phyloP scores from a whole-genome alignment of 2,113 vertebrate species.

The Spea multiplicata region DNA sequence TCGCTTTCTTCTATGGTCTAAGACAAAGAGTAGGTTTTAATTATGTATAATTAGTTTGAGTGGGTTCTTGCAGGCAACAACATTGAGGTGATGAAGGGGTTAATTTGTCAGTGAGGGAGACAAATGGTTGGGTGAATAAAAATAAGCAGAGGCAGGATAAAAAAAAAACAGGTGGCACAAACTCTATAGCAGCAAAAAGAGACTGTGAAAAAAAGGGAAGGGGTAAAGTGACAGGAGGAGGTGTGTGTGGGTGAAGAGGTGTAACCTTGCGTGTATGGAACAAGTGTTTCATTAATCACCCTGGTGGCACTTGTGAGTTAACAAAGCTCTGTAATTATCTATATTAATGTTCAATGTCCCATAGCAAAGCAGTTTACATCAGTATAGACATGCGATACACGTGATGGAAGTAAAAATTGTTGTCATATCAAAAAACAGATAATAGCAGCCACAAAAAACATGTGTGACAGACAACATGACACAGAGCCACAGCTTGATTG shows the following conservation, averaged over 20 bases:
- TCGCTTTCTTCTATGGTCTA: background rate
- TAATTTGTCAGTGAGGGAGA: conserved; percentile 22
- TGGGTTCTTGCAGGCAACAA: conserved; percentile 2
- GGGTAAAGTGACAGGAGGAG: conserved; percentile 25
- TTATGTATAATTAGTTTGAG: conserved; percentile 27
- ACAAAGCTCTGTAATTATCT: conserved; percentile 33
- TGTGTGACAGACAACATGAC: too few species aligned
- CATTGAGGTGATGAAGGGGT: conserved; percentile 1
- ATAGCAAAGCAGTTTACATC: conserved; percentile 1
- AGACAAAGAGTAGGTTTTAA: conserved; percentile 31
- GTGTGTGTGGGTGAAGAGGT: conserved; percentile 39
- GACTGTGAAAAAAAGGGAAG: background rate
- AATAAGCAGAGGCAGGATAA: background rate
- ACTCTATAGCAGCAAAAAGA: background rate
- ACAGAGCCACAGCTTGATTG: too few species aligned
- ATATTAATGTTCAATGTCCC: conserved; percentile 28
- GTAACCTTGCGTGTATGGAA: conserved; percentile 34
- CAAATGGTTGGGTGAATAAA: background rate
- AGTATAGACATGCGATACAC: too few species aligned
- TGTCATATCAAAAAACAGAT: too few species aligned
- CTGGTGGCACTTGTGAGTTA: conserved; percentile 31
- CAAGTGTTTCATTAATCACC: conserved; percentile 34
- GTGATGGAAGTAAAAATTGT: too few species aligned
- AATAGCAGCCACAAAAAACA: too few species aligned
- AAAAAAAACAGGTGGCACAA: background rate